Evolutionary conservation across 23 tunicate species (phyloP).

Genomic region (Halocynthia roretzi): DNA sequence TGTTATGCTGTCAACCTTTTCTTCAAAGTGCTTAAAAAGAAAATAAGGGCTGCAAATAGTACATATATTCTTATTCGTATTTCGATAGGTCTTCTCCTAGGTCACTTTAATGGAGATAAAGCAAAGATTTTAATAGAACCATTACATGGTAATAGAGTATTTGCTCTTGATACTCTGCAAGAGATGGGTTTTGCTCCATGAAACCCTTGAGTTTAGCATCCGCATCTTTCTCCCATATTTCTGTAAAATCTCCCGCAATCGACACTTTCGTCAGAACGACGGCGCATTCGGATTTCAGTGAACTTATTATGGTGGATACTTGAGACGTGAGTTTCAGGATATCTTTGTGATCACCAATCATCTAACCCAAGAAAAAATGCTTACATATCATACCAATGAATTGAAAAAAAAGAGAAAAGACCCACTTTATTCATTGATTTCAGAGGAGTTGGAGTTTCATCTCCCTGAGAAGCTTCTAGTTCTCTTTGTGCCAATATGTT

Average conservation of each 20-base stretch:
- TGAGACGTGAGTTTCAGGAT: constrained; percentile 58
- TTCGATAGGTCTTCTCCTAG: no score
- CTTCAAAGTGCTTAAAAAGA: constrained; percentile 29
- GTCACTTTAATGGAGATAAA: no score
- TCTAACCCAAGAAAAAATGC: constrained; percentile 10
- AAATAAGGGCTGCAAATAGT: neutral
- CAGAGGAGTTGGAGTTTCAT: constrained; percentile 48
- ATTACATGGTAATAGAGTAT: constrained; percentile 55
- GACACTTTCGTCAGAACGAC: constrained; percentile 42
- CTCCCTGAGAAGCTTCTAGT: constrained; percentile 42
- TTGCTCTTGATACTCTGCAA: constrained; percentile 78
- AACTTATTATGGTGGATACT: constrained; percentile 39
- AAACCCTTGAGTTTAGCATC: constrained; percentile 63
- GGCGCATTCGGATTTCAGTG: constrained; percentile 67
- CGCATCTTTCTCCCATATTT: constrained; percentile 87
- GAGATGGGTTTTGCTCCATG: constrained; percentile 51
- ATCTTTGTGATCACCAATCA: constrained; percentile 73
- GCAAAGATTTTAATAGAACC: no score
- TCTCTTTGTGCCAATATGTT: constrained; percentile 68
- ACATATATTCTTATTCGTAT: no score
- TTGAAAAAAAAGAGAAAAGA: no score
- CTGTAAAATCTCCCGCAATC: constrained; percentile 61
- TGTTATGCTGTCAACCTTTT: constrained; percentile 39
- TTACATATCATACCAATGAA: no score
- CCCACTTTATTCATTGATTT: constrained; percentile 65